These are phyloP conservation scores for Zaprionus ghesquierei DNA, from an alignment of 1,140 invertebrate genomes.

Conservation along the genomic window DNA sequence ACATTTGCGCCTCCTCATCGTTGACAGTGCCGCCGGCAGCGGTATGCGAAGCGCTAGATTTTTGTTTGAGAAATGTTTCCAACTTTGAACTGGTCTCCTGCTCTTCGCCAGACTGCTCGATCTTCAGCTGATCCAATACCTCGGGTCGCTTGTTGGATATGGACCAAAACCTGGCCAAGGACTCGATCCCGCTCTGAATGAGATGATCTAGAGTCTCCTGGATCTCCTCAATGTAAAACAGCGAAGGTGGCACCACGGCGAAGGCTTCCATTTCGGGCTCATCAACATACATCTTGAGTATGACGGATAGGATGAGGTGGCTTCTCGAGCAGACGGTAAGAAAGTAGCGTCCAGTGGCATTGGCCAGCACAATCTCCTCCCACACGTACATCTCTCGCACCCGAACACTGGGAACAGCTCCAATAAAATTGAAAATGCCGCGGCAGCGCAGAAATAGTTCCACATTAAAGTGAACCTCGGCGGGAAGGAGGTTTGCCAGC, in stretches of 20 bases:
- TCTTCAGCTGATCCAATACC: constrained; percentile 51
- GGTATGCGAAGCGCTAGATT: constrained; percentile 82
- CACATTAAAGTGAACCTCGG: constrained; percentile 88
- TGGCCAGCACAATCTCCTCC: constrained; percentile 87
- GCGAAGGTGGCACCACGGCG: constrained; percentile 78
- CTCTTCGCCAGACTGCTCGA: constrained; percentile 32
- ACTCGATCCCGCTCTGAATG: constrained; percentile 86
- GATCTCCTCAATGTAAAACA: constrained; percentile 86
- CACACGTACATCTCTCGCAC: constrained; percentile 89
- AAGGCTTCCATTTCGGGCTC: constrained; percentile 69
- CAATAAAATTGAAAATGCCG: constrained; percentile 87
- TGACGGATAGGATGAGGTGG: constrained; percentile 87
- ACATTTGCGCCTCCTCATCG: constrained; percentile 66
- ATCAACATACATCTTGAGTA: constrained; percentile 88
- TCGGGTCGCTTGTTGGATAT: constrained; percentile 84
- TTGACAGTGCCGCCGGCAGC: neutral
- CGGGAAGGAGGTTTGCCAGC: constrained; percentile 88
- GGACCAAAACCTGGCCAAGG: constrained; percentile 86
- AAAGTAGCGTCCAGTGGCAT: constrained; percentile 85
- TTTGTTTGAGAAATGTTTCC: constrained; percentile 84
- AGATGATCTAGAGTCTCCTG: constrained; percentile 87
- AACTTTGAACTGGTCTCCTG: constrained; percentile 52
- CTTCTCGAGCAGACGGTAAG: constrained; percentile 89
- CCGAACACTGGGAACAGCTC: constrained; percentile 84
- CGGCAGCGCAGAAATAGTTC: constrained; percentile 88